Evolutionary conservation across 2,888 invertebrate species (phyloP), one percentile per base, ranked within the genome.

Genomic region (Dolichopus griseipennis): DNA sequence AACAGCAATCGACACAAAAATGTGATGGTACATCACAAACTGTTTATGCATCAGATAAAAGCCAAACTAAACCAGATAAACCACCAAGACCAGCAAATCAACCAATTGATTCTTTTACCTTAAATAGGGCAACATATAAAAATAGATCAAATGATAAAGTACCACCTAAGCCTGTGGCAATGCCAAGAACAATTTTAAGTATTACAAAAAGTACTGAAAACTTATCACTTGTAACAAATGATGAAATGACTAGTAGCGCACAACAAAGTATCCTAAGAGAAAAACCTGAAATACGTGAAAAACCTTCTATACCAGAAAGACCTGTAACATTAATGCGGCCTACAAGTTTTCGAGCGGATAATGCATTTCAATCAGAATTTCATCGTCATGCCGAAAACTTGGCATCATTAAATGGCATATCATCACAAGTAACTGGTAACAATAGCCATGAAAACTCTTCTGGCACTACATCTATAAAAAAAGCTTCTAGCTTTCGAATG

Each of bases 281-380:
- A 37, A 78, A 79, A 70, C 76, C 79, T 18, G 82, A 83, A 69
- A 75, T 82, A 37, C 79, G 81, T 41, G 83, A 85, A 77, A 93
- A 93, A 80, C 93, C 93, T 8, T 90, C 89, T 66, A 87, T 93
- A 72, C 93, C 93, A 66, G 91, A 92, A 78, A 85, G 93, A 68
- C 92, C 92, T 22, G 65, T 69, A 21, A 72, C 73, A 7, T 65
- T 73, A 34, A 69, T 72, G 69, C 67, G 72, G 5, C 71, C 73
- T 33, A 69, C 71, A 9, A 70, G 71, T 66, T 71, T 71, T 62
- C 61, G 70, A 65, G 65, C 69, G 4, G 65, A 70, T 27, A 61
- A 66, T 4, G 63, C 66, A 34, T 65, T 65, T 9, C 61, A 69
- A 12, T 61, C 22, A 5, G 67, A 63, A 15, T 63, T 61, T 3